Evolutionary conservation across 2,888 invertebrate species (phyloP), one percentile per base, ranked within the genome.

Genomic region (Encarsia formosa): DNA sequence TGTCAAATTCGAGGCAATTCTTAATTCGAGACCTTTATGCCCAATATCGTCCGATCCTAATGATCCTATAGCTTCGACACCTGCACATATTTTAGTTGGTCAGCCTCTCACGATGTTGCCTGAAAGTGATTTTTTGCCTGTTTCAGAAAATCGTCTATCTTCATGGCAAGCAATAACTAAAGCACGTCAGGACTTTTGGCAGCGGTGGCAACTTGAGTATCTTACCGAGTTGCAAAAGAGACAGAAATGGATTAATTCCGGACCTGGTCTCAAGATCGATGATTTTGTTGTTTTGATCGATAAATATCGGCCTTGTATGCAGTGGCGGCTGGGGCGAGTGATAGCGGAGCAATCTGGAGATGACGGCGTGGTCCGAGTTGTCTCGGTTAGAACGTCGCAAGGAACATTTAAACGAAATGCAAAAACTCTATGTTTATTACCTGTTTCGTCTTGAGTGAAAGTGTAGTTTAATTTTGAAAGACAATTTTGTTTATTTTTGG

Each of bases 71-170:
- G 50, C 53, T 3, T 50, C 65, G 1, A 65, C 63, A 2, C 66
- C 65, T 20, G 63, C 60, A 3, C 68, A 68, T 52, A 63, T 67
- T 37, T 49, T 69, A 1, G 61, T 66, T 32, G 64, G 62, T 8
- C 43, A 40, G 22, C 44, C 63, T 3, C 22, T 66, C 1, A 62
- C 31, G 1, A 24, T 52, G 0, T 2, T 65, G 3, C 59, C 63
- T 5, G 63, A 65, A 65, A 63, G 46, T 26, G 24, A 40, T 43
- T 39, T 51, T 58, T 62, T 8, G 41, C 50, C 11, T 39, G 57
- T 13, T 23, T 54, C 4, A 24, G 57, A 9, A 54, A 60, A 3
- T 37, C 37, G 37, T 5, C 18, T 37, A 18, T 37, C 37, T 8
- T 16, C 37, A 16, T 5, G 37, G 37, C 11, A 37, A 4, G 11